Base-by-base conservation (phyloP, 2,888 invertebrate genomes). In the Cantharis lateralis region DNA sequence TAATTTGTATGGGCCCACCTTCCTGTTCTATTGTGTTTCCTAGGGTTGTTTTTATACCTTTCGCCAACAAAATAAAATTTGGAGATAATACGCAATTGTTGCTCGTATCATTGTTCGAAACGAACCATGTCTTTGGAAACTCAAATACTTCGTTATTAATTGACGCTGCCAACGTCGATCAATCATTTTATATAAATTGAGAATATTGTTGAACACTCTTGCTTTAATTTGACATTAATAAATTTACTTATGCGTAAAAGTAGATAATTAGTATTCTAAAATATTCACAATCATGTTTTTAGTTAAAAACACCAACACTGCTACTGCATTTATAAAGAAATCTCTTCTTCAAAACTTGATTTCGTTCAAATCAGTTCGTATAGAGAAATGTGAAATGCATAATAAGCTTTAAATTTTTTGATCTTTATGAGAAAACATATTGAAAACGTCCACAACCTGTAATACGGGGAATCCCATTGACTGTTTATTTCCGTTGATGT, bases 201-300 rank as follows among this genome's bases (percentile, higher is more conserved):
- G 71, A 20, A 63, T 20, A 28, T 63, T 24, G 62, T 26, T 71
- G 63, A 63, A 71, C 71, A 71, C 71, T 15, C 62, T 18, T 62
- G 20, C 16, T 48, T 28, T 70, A 70, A 16, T 70, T 62, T 70
- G 62, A 70, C 70, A 70, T 70, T 48, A 28, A 18, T 15, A 28
- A 70, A 70, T 70, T 48, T 70, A 70, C 64, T 66, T 66, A 66
- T 66, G 81, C 80, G 80, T 81, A 48, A 48, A 48, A 48, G 48
- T 48, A 48, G n/a, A n/a, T 48, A 48, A 48, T 48, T 48, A 48
- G n/a, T 48, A 48, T 48, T 48, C n/a, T 48, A 48, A 48, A 48
- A 48, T 48, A 48, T 48, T 48, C 48, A 48, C 48, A 48, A 48
- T 48, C 48, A 48, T 48, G 48, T 48, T 48, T 13, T 48, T 48